These are phyloP conservation scores for Chesias legatella DNA, from an alignment of 2,888 invertebrate genomes.

Conservation along the genomic window DNA sequence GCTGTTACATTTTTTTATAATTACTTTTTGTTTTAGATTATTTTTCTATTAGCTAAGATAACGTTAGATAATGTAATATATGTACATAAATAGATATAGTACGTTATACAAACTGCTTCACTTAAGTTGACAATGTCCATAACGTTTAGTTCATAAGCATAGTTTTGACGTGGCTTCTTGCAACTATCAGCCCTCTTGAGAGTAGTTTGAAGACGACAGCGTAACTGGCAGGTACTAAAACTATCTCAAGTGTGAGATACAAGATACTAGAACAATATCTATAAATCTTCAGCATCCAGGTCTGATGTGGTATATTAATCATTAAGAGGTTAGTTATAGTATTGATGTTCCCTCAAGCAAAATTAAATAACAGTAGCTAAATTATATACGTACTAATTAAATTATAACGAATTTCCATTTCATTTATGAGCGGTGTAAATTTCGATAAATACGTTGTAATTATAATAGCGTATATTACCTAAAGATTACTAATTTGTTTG, in stretches of 20 bases:
- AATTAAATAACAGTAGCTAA: slow-evolving; percentile 33
- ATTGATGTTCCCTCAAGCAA: slow-evolving; percentile 12
- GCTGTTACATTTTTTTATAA: slow-evolving; percentile 9
- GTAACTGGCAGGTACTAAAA: slow-evolving; percentile 10
- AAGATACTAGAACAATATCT: background rate
- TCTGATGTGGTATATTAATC: slow-evolving; percentile 10
- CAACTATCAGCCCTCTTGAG: slow-evolving; percentile 3
- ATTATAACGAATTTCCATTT: slow-evolving; percentile 51
- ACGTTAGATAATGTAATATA: slow-evolving; percentile 55
- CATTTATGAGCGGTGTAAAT: slow-evolving; percentile 53
- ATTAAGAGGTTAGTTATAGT: slow-evolving; percentile 8
- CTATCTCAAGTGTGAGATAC: slow-evolving; percentile 8
- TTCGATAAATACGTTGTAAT: slow-evolving; percentile 45
- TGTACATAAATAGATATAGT: slow-evolving; percentile 64
- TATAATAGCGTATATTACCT: slow-evolving; percentile 41
- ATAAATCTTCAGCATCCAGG: slow-evolving; percentile 12
- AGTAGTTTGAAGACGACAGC: slow-evolving; percentile 3
- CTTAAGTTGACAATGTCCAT: slow-evolving; percentile 17
- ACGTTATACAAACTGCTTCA: slow-evolving; percentile 62
- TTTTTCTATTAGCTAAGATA: slow-evolving; percentile 15
- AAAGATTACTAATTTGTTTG: slow-evolving; percentile 42
- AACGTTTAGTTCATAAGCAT: slow-evolving; percentile 7
- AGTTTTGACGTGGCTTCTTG: background rate
- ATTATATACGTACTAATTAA: slow-evolving; percentile 41
- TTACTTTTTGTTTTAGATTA: slow-evolving; percentile 17